Percentiles rank a stretch among this genome's conserved stretches.
Evolutionary conservation across 2,888 invertebrate genomes (phyloP).

Genomic region (Druceiella hillmani): DNA sequence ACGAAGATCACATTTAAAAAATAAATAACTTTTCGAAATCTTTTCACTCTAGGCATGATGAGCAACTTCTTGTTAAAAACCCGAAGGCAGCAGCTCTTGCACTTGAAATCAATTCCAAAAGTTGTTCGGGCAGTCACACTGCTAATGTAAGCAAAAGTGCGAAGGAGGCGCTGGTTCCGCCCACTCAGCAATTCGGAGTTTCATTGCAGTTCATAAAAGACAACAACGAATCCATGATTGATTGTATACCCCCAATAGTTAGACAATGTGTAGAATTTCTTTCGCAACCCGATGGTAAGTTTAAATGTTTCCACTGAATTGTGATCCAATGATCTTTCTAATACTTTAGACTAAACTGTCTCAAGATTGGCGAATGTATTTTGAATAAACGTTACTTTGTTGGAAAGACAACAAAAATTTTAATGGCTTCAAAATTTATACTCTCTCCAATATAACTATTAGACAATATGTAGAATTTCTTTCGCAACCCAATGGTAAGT

Average conservation of each 20-base stretch:
- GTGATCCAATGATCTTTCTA: too few species aligned
- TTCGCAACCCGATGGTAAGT: conserved; percentile 78
- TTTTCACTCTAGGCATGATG: conserved; percentile 62
- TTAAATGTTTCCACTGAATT: background rate
- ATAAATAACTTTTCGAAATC: background rate
- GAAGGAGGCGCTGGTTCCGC: too few species aligned
- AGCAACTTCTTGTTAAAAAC: conserved; percentile 58
- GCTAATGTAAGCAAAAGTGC: too few species aligned
- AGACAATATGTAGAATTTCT: conserved; percentile 87
- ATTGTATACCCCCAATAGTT: conserved; percentile 88
- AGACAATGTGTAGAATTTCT: conserved; percentile 87
- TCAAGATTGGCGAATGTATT: too few species aligned
- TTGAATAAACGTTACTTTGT: too few species aligned
- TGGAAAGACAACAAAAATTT: too few species aligned
- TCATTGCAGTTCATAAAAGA: conserved; percentile 87
- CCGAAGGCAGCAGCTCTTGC: conserved; percentile 38
- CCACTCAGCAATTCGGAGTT: conserved; percentile 94
- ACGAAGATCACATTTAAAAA: too few species aligned
- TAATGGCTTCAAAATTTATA: too few species aligned
- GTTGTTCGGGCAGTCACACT: too few species aligned
- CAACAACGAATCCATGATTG: conserved; percentile 67
- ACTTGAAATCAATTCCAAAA: too few species aligned
- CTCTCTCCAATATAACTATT: too few species aligned
- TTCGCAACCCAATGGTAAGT: conserved; percentile 78
- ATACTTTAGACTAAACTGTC: too few species aligned